Evolutionary conservation across 2,797 vertebrate species (phyloP), one percentile per base, ranked within the genome.

Genomic region (Heterohyrax brucei): DNA sequence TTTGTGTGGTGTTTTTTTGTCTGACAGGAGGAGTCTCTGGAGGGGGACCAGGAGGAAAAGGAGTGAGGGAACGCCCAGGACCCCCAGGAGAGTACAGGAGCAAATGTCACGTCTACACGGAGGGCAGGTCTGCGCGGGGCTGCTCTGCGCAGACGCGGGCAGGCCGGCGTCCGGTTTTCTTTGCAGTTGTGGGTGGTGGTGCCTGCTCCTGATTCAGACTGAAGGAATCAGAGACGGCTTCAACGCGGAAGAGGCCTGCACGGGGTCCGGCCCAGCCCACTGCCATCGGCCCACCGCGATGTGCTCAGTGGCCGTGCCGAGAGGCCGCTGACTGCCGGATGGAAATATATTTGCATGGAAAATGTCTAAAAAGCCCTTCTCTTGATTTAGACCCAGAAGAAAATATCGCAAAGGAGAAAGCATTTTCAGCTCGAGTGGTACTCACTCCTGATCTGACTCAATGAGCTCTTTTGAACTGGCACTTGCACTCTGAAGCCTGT

Each of bases 391-490:
- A 62, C 64, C 82, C 84, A 3, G 91, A 93, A 86, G 90, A 83
- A 91, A 93, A 84, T 24, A 85, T 24, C 59, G 1, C 95, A 44
- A 78, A 96, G 95, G 83, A 85, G 80, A 94, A 89, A 44, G 93
- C 77, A 59, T 88, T 93, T 94, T 93, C 95, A 72, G 39, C 87
- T 97, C 70, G 64, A 96, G 97, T 80, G 59, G 92, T 88, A 97
- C 95, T 97, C 76, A 79, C 0, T 85, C 76, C 91, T 85, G 87
- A 95, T 89, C 84, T 93, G 53, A 93, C 91, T 93, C 82, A 95
- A 97, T 91, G 50, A 93, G 93, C 84, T 94, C 95, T 88, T 96
- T 46, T 86, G 84, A 97, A 61, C 10, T 0, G 64, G 61, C 16
- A 16, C 87, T 80, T 95, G 89, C 84, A 56, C 95, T 82, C 92